These are phyloP conservation scores for Dendroctonus valens DNA, from an alignment of 1,140 invertebrate species.

Conservation along the genomic window DNA sequence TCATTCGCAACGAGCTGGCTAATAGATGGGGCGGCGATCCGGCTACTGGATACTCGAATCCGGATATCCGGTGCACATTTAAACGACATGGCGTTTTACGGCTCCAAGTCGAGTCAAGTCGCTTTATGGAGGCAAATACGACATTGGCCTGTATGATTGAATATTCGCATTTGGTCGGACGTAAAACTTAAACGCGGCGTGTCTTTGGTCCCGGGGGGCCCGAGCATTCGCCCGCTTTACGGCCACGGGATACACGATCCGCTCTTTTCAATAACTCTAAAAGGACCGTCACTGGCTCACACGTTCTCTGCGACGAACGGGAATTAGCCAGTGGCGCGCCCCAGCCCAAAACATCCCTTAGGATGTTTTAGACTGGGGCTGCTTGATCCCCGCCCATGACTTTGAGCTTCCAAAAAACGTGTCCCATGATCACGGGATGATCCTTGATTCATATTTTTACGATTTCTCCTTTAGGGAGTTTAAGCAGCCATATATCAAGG, in stretches of 20 bases:
- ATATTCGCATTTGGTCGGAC: constrained; percentile 25
- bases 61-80: no score
- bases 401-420: not conserved
- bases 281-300: constrained; percentile 39
- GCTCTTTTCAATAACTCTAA: constrained; percentile 49
- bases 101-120: constrained; percentile 3
- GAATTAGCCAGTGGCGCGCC: constrained; percentile 23
- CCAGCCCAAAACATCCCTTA: not conserved
- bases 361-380: not conserved
- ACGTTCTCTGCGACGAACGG: constrained; percentile 16
- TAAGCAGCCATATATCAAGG: constrained; percentile 18
- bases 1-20: no score
- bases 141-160: constrained; percentile 33
- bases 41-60: no score
- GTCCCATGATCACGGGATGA: not conserved
- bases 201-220: constrained; percentile 33
- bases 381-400: not conserved
- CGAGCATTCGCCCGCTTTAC: constrained; percentile 40
- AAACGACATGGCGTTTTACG: no score
- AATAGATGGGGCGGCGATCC: no score
- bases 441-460: constrained; percentile 33
- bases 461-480: constrained; percentile 24
- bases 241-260: constrained; percentile 44
- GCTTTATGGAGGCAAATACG: constrained; percentile 31
- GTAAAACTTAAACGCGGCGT: constrained; percentile 31